A percentile compares a stretch with the other conserved stretches of the same genome.
phyloP scores from a whole-genome alignment of 2,888 invertebrate species.

The Dynastes tityus region DNA sequence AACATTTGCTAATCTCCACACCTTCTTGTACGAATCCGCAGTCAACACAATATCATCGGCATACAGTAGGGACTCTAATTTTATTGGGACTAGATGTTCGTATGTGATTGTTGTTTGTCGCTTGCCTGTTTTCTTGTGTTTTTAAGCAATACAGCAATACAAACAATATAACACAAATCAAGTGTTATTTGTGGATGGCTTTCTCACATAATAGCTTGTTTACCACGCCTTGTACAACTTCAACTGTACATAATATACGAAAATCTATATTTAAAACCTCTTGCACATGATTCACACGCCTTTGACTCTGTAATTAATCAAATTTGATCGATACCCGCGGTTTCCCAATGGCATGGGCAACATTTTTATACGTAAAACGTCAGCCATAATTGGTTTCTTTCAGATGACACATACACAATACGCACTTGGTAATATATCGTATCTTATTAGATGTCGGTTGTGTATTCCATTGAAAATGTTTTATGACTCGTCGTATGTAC shows the following conservation, averaged over 20 bases:
- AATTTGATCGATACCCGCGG: conserved; percentile 5
- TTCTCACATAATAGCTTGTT: background rate
- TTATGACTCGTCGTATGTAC: background rate
- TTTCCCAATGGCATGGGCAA: background rate
- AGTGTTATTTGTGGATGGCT: too few relatives aligned
- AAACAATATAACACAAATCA: too few relatives aligned
- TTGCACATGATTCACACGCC: conserved; percentile 2
- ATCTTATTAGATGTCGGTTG: conserved; percentile 13
- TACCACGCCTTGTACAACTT: background rate
- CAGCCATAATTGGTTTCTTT: conserved; percentile 18
- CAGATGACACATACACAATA: conserved; percentile 17
- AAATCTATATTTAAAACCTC: conserved; percentile 10
- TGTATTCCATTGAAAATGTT: background rate
- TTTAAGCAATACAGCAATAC: too few relatives aligned
- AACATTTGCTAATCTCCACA: too few relatives aligned
- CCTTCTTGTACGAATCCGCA: too few relatives aligned
- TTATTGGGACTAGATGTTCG: too few relatives aligned
- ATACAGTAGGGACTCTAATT: too few relatives aligned
- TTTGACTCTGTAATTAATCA: conserved; percentile 26
- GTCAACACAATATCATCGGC: too few relatives aligned
- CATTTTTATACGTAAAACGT: conserved; percentile 6
- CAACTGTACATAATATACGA: background rate
- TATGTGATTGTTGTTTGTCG: too few relatives aligned
- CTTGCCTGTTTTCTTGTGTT: too few relatives aligned
- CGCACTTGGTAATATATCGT: background rate